Conservation (phyloP, 2,113 vertebrate genomes). For the Podarcis raffonei region DNA sequence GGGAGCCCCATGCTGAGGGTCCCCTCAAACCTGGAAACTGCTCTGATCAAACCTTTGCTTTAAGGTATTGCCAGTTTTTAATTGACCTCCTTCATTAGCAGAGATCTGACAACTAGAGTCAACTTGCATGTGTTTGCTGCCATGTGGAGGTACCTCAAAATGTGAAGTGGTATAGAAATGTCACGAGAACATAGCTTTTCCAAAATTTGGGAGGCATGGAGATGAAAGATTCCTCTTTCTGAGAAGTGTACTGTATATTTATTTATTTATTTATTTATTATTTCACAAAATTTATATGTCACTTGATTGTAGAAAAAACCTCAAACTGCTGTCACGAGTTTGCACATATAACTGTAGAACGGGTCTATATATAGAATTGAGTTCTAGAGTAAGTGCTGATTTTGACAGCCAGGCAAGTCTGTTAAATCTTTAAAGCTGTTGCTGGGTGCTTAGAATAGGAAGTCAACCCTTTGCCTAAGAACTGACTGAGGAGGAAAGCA, state of each 20-base stretch:
- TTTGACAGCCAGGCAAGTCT: not conserved
- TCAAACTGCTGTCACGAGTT: not conserved
- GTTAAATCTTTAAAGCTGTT: not conserved
- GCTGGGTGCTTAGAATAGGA: not conserved
- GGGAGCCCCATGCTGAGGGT: not conserved
- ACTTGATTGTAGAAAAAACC: no score
- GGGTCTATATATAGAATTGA: not conserved
- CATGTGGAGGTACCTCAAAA: not conserved
- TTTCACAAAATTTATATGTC: no score
- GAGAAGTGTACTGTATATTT: not conserved
- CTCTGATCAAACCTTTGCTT: not conserved
- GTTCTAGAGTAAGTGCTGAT: not conserved
- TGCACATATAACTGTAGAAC: not conserved
- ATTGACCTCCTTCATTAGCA: not conserved
- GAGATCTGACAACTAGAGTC: not conserved
- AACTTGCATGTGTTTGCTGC: not conserved
- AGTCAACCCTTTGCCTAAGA: not conserved
- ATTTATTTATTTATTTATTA: no score
- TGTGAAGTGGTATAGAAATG: not conserved
- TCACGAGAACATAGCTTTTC: not conserved
- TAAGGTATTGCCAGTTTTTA: not conserved
- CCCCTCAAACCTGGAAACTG: no score
- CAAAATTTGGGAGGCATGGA: not conserved
- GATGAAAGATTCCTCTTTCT: not conserved
- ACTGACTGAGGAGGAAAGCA: not conserved